Base-by-base conservation (phyloP, 2,888 invertebrate species). In the Tetramorium bicarinatum region DNA sequence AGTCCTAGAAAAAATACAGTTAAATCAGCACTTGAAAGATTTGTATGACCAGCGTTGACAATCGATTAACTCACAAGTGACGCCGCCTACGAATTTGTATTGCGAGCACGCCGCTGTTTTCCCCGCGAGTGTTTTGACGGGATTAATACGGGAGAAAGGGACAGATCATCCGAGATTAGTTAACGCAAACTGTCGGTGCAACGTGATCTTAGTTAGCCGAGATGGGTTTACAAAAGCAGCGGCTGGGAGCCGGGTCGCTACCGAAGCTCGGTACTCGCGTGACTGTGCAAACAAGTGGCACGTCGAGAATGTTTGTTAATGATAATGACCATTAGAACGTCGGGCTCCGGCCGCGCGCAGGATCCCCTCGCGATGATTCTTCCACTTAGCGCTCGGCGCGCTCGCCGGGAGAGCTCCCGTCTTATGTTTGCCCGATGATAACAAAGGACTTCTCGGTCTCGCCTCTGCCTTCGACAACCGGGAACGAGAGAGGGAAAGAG, bases 371-470 rank as follows among this genome's bases (percentile, higher is more conserved):
- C 86, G 92, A 92, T 93, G 92, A 92, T 93, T 93, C 92, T 92
- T 92, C 89, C 92, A 93, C 92, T 93, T 93, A 93, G 90, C 93
- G 84, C 88, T 83, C 83, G 87, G 82, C 38, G 47, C 81, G 86
- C 84, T 88, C 88, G 91, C 88, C 88, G 91, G 92, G 92, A 92
- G 92, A 92, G 93, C 93, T 93, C 90, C 93, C 89, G 93, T 93
- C 92, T 93, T 91, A 85, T 92, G 89, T 92, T 93, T 93, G 84
- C 84, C 61, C 79, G 74, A 62, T 80, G 77, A 85, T 83, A 85
- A 85, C 79, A 79, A 79, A 79, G 44, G 59, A 79, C 59, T 77
- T 82, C 44, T 79, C 76, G 67, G 8, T 61, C 54, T 29, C 54
- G 41, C 67, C 59, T 62, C 15, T 29, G 54, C 38, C 13, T 44